A percentile compares a stretch with the other conserved stretches of the same genome.
Conservation (phyloP, 2,797 vertebrate species). For the Sebastiscus tertius region DNA sequence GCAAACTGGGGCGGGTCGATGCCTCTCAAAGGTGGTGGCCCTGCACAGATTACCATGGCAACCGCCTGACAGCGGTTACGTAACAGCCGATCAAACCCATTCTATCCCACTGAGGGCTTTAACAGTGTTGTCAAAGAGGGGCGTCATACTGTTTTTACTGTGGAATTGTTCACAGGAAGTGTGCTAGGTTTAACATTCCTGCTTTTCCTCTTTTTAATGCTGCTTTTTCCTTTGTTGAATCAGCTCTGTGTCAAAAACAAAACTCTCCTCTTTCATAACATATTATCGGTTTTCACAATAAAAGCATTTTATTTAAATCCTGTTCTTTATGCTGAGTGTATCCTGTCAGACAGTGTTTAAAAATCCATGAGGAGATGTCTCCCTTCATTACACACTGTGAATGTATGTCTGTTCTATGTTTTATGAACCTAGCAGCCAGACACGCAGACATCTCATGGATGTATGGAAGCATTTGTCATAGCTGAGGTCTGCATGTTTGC, state of each 20-base stretch:
- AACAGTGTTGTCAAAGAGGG: constrained; percentile 38
- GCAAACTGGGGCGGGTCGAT: constrained; percentile 24
- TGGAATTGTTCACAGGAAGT: constrained; percentile 31
- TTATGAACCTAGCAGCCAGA: not conserved
- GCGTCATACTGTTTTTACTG: constrained; percentile 18
- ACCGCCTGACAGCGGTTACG: constrained; percentile 48
- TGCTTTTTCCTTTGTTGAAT: not conserved
- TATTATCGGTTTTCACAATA: not conserved
- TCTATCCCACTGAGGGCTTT: constrained; percentile 29
- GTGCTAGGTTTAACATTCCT: constrained; percentile 6
- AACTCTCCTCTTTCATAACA: not conserved
- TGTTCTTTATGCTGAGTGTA: not conserved
- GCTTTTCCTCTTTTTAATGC: not conserved
- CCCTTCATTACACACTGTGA: not conserved
- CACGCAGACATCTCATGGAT: not conserved
- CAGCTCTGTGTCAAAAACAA: not conserved
- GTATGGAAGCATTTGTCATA: not conserved
- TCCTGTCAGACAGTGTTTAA: not conserved
- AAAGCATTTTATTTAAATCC: not conserved
- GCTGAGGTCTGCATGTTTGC: not conserved
- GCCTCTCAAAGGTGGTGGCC: constrained; percentile 45
- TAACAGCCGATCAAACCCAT: constrained; percentile 50
- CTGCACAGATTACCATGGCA: constrained; percentile 50
- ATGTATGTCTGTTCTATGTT: not conserved
- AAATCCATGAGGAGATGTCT: constrained; percentile 17